Base-by-base conservation (phyloP, 2,797 vertebrate genomes). In the Sarcoramphus papa region DNA sequence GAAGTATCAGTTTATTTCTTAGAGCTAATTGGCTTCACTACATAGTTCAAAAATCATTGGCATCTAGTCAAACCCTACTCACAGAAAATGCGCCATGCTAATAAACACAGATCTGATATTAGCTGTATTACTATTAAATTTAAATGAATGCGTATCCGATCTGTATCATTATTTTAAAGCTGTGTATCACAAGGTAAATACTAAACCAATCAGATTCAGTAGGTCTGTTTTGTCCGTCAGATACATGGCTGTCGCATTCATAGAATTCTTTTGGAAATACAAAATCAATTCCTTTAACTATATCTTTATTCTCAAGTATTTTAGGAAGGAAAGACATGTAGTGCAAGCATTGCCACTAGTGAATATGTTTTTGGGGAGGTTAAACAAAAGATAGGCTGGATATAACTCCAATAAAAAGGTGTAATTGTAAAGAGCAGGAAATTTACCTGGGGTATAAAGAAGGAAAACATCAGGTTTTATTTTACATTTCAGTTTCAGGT, bases 1-100 rank as follows among this genome's bases (percentile, higher is more conserved):
- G 91, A 97, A 88, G 78, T 92, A 97, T 95, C 81, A 69, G 81
- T 97, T 97, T 95, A 95, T 97, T 97, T 97, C 97, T 97, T 95
- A 72, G 91, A 96, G 96, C 78, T 97, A 92, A 97, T 97, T 98
- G 94, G 85, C 94, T 96, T 96, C 84, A 74, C 87, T 91, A 27
- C 85, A 73, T 84, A 57, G 79, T 94, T 96, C 92, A 80, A 97
- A 93, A 98, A 93, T 95, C 96, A 93, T 24, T 97, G 95, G 62
- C 89, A 69, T 88, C 60, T 68, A 95, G 91, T 95, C 85, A 90
- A 67, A 92, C 90, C 31, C 45, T 92, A 53, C 93, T 82, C 85
- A 77, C 65, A 83, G 57, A 96, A 96, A 97, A 93, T 76, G 70
- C 79, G 77, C 73, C 18, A 40, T 0, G 0, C 54, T 83, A 80